Evolutionary conservation across 1,140 invertebrate genomes (phyloP).

Genomic region (Saccostrea cuccullata): DNA sequence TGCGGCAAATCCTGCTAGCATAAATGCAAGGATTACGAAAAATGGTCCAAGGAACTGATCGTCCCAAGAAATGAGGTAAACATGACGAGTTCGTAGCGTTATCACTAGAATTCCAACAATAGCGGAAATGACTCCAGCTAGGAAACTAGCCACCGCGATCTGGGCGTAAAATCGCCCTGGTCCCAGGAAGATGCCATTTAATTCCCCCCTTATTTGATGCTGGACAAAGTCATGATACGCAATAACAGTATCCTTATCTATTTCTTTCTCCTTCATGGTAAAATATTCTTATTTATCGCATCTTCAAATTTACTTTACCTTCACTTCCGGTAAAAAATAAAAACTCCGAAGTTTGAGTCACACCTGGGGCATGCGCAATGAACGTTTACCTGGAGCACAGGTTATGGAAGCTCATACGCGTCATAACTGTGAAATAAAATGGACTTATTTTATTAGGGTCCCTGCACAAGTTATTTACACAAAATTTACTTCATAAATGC

Average conservation of each 20-base stretch:
- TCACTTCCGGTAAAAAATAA: slow-evolving; percentile 36
- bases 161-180: slow-evolving; percentile 63
- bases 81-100: slow-evolving; percentile 68
- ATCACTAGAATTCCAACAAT: slow-evolving; percentile 69
- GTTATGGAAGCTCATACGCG: neutral
- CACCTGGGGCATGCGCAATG: slow-evolving; percentile 40
- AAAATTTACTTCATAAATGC: too few species aligned
- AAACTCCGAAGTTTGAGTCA: slow-evolving; percentile 15
- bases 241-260: slow-evolving; percentile 73
- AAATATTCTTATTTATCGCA: slow-evolving; percentile 8
- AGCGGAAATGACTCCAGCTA: slow-evolving; percentile 60
- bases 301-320: neutral
- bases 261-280: slow-evolving; percentile 64
- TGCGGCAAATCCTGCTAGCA: slow-evolving; percentile 62
- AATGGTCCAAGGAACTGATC: slow-evolving; percentile 72
- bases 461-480: too few species aligned
- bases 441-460: too few species aligned
- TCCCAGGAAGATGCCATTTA: slow-evolving; percentile 69
- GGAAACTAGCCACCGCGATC: slow-evolving; percentile 55
- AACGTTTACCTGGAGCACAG: slow-evolving; percentile 7
- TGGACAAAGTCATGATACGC: slow-evolving; percentile 73
- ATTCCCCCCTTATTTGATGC: slow-evolving; percentile 65
- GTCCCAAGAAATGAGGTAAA: slow-evolving; percentile 71
- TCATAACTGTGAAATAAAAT: neutral
- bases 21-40: slow-evolving; percentile 70